Conservation (phyloP, 2,113 vertebrate species). For the Oryctolagus cuniculus region mOryCun1.1 NC_091442.1:89826501-89827000, state of each 20-base stretch:
- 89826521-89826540: too few species aligned
- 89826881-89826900: conserved; percentile 46
- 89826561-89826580: too few species aligned
- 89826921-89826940: neutral
- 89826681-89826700: neutral
- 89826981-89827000: neutral
- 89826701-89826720: neutral
- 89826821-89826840: conserved; percentile 49
- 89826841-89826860: conserved; percentile 67
- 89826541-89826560: too few species aligned
- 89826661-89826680: conserved; percentile 41
- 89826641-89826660: neutral
- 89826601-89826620: too few species aligned
- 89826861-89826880: conserved; percentile 58
- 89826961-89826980: neutral
- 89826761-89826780: conserved; percentile 64
- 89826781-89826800: conserved; percentile 70
- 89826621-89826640: too few species aligned
- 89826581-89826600: too few species aligned
- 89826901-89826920: conserved; percentile 38
- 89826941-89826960: neutral
- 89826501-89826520: too few species aligned
- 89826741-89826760: conserved; percentile 43
- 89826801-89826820: conserved; percentile 74
- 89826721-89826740: neutral